A percentile compares a stretch with the other conserved stretches of the same genome.
These are phyloP conservation scores for Spilogale gracilis DNA, from an alignment of 2,113 vertebrate species.

Conservation along the genomic window DNA sequence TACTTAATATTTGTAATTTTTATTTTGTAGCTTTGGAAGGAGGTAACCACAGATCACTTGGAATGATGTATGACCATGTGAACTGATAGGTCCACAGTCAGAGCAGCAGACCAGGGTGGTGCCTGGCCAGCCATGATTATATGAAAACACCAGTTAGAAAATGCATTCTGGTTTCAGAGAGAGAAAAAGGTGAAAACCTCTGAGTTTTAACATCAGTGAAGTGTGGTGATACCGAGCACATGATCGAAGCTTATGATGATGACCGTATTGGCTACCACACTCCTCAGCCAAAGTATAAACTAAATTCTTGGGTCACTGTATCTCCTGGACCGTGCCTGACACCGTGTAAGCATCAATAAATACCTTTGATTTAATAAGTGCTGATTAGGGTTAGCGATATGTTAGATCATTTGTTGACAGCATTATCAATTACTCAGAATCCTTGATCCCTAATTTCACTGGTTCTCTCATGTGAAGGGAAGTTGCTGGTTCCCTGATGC, in stretches of 20 bases:
- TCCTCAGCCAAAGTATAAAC: neutral
- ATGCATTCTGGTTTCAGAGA: neutral
- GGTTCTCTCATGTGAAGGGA: neutral
- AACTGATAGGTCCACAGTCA: neutral
- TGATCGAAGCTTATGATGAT: neutral
- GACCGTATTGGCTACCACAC: neutral
- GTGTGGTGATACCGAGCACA: neutral
- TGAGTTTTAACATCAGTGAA: neutral
- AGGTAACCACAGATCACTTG: neutral
- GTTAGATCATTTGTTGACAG: neutral
- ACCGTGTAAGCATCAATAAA: neutral
- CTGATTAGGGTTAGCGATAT: neutral
- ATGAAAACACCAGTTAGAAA: neutral
- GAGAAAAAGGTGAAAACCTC: neutral
- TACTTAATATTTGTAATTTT: neutral
- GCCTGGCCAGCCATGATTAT: neutral
- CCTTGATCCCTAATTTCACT: neutral
- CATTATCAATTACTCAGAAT: neutral
- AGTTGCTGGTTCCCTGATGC: conserved; percentile 46
- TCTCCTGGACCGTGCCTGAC: neutral
- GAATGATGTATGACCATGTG: neutral
- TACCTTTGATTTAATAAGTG: conserved; percentile 1
- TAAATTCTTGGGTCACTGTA: neutral
- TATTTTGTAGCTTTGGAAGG: neutral
- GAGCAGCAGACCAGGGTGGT: neutral